Evolutionary conservation across 2,113 vertebrate genomes (phyloP), one percentile per base, ranked within the genome.

Genomic region (Lagopus muta): DNA sequence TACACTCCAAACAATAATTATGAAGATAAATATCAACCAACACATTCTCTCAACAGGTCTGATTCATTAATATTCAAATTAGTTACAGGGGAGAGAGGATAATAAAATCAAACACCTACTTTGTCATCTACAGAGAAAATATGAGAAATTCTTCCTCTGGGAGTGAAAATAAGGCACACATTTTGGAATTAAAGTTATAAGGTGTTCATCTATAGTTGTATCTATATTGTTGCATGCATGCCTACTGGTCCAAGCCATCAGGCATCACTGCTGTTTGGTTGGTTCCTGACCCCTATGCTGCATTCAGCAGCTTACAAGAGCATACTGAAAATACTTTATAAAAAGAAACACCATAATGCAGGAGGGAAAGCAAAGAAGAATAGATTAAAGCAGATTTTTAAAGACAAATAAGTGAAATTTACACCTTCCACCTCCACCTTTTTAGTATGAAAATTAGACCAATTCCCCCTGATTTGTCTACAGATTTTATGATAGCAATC

Each of bases 251-350:
- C 52, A 54, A 22, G 19, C 7, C 32, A 58, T 32, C 19, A 60
- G 7, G 10, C 8, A 4, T 5, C 73, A 43, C 7, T 17, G 21
- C 34, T 28, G 8, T 54, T 45, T 3, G 2, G 13, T 14, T 5
- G 0, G 38, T 19, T 67, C 22, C 30, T 32, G 32, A 32, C 18
- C n/a, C 28, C 5, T 5, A 1, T 15, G 4, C 13, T 65, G 22
- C 50, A 47, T 17, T 32, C n/a, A 72, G 36, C 10, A 86, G 22
- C 19, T 64, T 30, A 10, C 6, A 66, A 30, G 6, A 64, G 2
- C 20, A 65, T 13, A 48, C 2, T n/a, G 21, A 69, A 76, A 58
- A 52, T 36, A 2, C 3, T 64, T 73, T 40, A 73, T 19, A 24
- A 36, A 14, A 18, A 61, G 66, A 54, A 10, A 1, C 1, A 10